Evolutionary conservation across 2,888 invertebrate species (phyloP), one percentile per base, ranked within the genome.

Genomic region (Phalera bucephala): DNA sequence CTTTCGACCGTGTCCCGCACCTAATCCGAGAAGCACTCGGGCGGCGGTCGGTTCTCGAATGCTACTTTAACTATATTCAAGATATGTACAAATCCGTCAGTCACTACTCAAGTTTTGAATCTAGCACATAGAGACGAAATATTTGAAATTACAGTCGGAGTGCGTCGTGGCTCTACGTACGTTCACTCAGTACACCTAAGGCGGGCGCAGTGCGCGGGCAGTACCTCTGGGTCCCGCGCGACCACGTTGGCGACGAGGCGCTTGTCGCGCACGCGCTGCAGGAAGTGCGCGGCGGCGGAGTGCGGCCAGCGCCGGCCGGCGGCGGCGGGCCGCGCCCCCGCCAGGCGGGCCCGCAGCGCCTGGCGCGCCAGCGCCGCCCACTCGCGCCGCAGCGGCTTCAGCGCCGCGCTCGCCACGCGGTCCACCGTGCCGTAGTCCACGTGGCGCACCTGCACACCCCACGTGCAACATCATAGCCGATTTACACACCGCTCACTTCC

Each of bases 401-500:
- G 79, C 46, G 3, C 15, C 4, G n/a, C 0, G 49, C 23, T 58
- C 1, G 14, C 0, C 53, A 77, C 80, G 36, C 62, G 58, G 41
- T 80, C 79, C 64, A 91, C 86, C 27, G 91, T 91, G 62, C 91
- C 92, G 75, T 91, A 92, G 81, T 92, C 92, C 51, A 92, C 76
- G 74, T 90, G 91, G 22, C 90, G 89, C 56, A 92, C 89, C 91
- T 91, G 64, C 42, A 50, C 21, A n/a, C 19, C 1, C 28, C 55
- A 92, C 89, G 91, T 91, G 64, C 42, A 51, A 17, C 8, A 14
- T 1, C 25, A 12, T 12, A 25, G 12, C 12, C 17, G 17, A 17
- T 5, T 8, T n/a, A 9, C 15, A 5, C 13, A 4, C 14, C 6
- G 17, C 12, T 2, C 26, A 55, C 17, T 17, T 17, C 17, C 3